Evolutionary conservation across 2,797 vertebrate species (phyloP).

Genomic region (Arremon brunneinucha): DNA sequence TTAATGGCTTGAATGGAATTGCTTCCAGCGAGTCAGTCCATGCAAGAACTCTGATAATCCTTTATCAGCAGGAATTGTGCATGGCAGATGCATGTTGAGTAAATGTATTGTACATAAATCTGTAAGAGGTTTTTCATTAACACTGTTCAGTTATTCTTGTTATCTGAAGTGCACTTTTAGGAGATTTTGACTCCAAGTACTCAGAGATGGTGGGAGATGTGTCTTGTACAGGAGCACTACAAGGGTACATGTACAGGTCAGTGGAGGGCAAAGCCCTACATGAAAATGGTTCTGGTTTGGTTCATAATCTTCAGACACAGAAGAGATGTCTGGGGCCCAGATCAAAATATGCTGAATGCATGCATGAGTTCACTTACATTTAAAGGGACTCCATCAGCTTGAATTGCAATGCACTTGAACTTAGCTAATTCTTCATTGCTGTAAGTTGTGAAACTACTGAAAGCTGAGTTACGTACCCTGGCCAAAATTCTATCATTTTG

Average conservation of each 20-base stretch:
- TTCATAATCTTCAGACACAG: neutral
- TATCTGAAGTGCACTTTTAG: neutral
- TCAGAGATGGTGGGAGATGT: neutral
- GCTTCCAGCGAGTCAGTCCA: neutral
- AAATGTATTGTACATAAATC: neutral
- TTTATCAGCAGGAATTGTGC: neutral
- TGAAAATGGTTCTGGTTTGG: neutral
- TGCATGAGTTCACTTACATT: neutral
- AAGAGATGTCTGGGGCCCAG: too few relatives aligned
- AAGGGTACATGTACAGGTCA: fast-evolving
- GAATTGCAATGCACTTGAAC: neutral
- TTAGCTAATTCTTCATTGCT: neutral
- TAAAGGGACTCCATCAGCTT: neutral
- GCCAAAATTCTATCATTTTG: neutral
- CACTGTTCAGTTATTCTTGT: neutral
- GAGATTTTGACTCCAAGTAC: neutral
- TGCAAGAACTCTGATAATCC: neutral
- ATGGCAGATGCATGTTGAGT: neutral
- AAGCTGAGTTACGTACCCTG: neutral
- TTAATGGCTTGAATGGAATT: neutral
- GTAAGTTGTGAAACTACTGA: neutral
- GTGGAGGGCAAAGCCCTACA: neutral
- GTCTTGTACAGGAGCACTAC: neutral
- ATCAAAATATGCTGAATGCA: neutral
- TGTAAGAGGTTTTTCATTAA: neutral